phyloP scores from a whole-genome alignment of 92 coral and sea anemone species.

The Heliopora coerulea region DNA sequence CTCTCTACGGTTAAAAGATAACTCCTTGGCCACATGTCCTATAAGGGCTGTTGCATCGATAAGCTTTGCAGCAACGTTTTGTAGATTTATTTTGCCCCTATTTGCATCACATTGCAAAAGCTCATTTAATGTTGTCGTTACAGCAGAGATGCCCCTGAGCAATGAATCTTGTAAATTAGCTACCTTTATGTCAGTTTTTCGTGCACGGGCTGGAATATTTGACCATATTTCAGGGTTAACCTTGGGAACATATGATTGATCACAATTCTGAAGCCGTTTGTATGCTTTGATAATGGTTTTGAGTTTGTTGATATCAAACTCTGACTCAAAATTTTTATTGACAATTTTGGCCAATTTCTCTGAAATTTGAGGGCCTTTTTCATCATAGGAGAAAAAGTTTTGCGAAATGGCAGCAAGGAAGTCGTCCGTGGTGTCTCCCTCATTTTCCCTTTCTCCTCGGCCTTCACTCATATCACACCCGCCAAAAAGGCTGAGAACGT shows the following conservation, averaged over 20 bases:
- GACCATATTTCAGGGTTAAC: conserved; percentile 16
- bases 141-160: neutral
- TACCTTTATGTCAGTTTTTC: conserved; percentile 1
- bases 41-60: conserved; percentile 57
- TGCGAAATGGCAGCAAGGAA: neutral
- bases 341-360: conserved; percentile 11
- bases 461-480: neutral
- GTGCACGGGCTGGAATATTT: conserved; percentile 2
- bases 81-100: neutral
- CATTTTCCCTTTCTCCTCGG: neutral
- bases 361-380: neutral
- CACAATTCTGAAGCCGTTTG: conserved; percentile 5
- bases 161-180: conserved; percentile 12
- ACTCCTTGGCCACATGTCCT: conserved; percentile 53
- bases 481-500: neutral
- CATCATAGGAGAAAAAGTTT: neutral
- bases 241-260: neutral
- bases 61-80: conserved; percentile 41
- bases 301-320: conserved; percentile 2
- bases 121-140: neutral
- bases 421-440: neutral
- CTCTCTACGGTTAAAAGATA: conserved; percentile 52
- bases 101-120: neutral
- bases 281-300: conserved; percentile 7
- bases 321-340: neutral